Base-by-base conservation (phyloP, 2,888 invertebrate species). In the Agrotis ipsilon region DNA sequence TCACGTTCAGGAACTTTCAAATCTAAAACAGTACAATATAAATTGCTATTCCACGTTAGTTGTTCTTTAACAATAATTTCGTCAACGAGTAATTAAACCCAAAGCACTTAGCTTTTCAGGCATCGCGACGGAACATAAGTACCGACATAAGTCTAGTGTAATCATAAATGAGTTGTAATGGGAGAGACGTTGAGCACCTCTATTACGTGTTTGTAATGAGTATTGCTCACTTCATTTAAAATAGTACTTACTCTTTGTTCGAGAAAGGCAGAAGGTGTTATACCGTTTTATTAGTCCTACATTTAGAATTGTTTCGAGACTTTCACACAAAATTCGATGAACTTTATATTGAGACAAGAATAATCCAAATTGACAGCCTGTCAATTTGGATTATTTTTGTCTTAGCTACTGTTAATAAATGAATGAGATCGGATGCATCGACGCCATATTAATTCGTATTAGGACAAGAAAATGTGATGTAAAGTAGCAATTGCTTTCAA, bases 141-240 rank as follows among this genome's bases (percentile, higher is more conserved):
- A 52, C 24, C 16, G 45, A 52, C 32, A 32, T 32, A 51, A 51
- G 51, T 52, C 18, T 75, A 24, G 32, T 11, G 52, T 39, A 67
- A 46, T 67, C 45, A 75, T 70, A 66, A 49, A 21, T 51, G 70
- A 45, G 21, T 39, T 16, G 13, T 51, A 7, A n/a, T 24, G 67
- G 11, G n/a, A 18, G 45, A 32, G 21, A 18, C 13, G 32, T 39
- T 45, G 14, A 75, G 51, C 32, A 51, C 16, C 21, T 43, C 21
- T 14, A 66, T 19, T 46, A 66, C 13, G 19, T 13, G 65, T 63
- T 63, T 21, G 43, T 69, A 74, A 74, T n/a, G 21, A 51, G 67
- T 51, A 45, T 51, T 64, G 1, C n/a, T 51, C 43, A 64, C 21
- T 43, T 11, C 16, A 18, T 32, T 51, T 51, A 9, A 27, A 60